Base-by-base conservation (phyloP, 2,797 vertebrate species). In the Meriones psammophilus region DNA sequence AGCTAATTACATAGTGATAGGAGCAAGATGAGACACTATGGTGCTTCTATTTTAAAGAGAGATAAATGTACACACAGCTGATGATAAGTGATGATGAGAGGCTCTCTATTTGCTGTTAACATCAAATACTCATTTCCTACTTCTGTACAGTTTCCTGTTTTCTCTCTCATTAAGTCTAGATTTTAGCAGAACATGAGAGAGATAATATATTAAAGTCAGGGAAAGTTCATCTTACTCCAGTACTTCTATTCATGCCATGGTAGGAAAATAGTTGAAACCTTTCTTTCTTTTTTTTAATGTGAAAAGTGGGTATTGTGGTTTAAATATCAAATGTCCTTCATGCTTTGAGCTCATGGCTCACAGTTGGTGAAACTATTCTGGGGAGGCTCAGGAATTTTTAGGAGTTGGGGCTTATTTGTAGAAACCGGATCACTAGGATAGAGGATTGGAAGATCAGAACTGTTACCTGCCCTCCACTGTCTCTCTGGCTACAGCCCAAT, bases 31-130 rank as follows among this genome's bases (percentile, higher is more conserved):
- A 94, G 80, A 4, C 28, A 24, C 56, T 76, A 33, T 24, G 22
- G 8, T 77, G 33, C 18, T 93, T 96, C 78, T 88, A 39, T 74
- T 96, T 90, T 56, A 60, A 91, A 76, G 22, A 39, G 5, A 92
- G 50, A 90, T 64, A 80, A 39, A 88, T 86, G 6, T 80, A n/a
- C 56, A 81, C 9, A 71, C 12, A 78, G 50, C 50, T 96, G 81
- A 83, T 86, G 92, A 30, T 68, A 94, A 79, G 39, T 42, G 87
- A 10, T 92, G 60, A 86, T 92, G 71, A 96, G 80, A 84, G 76
- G 79, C 92, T 56, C 68, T 13, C 92, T 80, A 5, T 91, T 94
- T 78, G 86, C 60, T 66, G 10, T 20, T 71, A 76, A 69, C n/a
- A 60, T 81, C 33, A 86, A 86, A 56, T 74, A 86, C 9, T 94